Evolutionary conservation across 1,140 invertebrate species (phyloP), one percentile per base, ranked within the genome.

Genomic region (Drosophila eugracilis): DNA sequence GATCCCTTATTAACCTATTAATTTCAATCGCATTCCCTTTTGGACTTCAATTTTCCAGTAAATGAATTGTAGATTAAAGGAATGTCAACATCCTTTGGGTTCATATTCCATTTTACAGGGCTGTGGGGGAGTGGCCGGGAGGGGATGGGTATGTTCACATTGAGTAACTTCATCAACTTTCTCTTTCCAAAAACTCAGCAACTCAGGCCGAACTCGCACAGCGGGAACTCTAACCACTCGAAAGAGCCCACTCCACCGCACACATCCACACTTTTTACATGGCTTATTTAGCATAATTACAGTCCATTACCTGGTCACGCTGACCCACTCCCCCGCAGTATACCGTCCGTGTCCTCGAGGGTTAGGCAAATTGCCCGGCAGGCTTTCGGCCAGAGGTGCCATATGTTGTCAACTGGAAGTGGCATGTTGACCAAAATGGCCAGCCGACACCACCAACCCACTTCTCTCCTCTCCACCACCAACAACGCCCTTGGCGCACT

Each of bases 281-380:
- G 81, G 69, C 81, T 86, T 85, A 86, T 86, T 85, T 85, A 85
- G 81, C 81, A 85, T 85, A 85, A 85, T 85, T 85, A 81, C 81
- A 81, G 83, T 86, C 81, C 81, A 85, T 85, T 85, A 85, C 77
- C 83, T 85, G 81, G 81, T 86, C 81, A 85, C 81, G 80, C 80
- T 75, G 59, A 21, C 45, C 76, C 42, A 45, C 65, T 24, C 47
- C n/a, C n/a, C n/a, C 2, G 10, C 34, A 9, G 1, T 3, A n/a
- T 14, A n/a, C 15, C 34, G 7, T 34, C 9, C 12, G 21, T 45
- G 7, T 17, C 14, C 50, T 26, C 12, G 41, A 21, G 36, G 39
- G 55, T 45, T 28, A 48, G 34, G 32, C 49, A 58, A 47, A 32
- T 57, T 37, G 49, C 52, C 26, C n/a, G 63, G 53, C 73, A 41